Evolutionary conservation across 2,888 invertebrate genomes (phyloP).

Genomic region (Odontomyia ornata): DNA sequence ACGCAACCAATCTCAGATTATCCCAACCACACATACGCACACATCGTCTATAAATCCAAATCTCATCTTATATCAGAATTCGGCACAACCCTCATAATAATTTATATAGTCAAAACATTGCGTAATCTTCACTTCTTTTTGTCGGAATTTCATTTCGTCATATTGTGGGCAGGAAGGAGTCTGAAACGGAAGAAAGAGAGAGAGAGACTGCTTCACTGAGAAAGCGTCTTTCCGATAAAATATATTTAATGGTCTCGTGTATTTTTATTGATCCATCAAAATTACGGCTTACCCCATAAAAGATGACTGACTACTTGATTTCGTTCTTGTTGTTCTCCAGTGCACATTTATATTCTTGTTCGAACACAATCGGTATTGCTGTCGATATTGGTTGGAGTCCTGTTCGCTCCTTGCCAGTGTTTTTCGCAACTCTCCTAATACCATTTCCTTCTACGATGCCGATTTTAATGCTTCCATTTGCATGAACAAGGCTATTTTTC

Average conservation of each 20-base stretch:
- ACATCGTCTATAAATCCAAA: too few species aligned
- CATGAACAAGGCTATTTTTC: conserved; percentile 1
- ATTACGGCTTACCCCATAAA: conserved; percentile 4
- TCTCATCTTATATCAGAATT: too few species aligned
- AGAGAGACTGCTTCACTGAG: too few species aligned
- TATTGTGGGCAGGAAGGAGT: too few species aligned
- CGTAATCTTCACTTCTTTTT: too few species aligned
- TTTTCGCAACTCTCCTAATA: not conserved
- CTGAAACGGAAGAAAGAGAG: too few species aligned
- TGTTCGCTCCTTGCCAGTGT: not conserved
- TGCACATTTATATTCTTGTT: not conserved
- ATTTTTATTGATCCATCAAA: conserved; percentile 20
- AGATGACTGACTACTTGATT: not conserved
- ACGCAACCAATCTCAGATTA: too few species aligned
- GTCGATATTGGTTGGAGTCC: not conserved
- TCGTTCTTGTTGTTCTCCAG: not conserved
- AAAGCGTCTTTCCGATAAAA: too few species aligned
- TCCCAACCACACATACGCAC: too few species aligned
- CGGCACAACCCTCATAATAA: too few species aligned
- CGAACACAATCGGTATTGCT: not conserved
- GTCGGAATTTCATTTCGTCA: too few species aligned
- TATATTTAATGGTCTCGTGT: conserved; percentile 9
- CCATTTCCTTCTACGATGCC: not conserved
- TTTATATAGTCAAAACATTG: too few species aligned
- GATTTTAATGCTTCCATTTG: not conserved